Base-by-base conservation (phyloP, 2,113 vertebrate genomes). In the Centropus unirufus region DNA sequence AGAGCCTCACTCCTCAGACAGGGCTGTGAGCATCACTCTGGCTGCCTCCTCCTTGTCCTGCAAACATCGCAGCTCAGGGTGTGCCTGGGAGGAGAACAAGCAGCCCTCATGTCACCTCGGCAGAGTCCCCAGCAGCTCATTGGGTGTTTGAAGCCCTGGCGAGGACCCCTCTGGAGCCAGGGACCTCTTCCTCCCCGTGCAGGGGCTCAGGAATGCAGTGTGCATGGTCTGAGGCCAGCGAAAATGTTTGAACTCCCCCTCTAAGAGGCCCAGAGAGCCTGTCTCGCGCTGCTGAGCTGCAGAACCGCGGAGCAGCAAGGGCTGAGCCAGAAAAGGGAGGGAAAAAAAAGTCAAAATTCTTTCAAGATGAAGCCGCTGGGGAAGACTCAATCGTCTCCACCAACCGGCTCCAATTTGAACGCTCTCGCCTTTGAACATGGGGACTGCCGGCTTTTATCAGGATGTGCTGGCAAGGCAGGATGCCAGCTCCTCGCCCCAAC, bases 311-410 rank as follows among this genome's bases (percentile, higher is more conserved):
- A 1, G 92, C 95, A 85, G 58, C 0, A 10, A 84, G 6, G 78
- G 72, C 79, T 90, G 83, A 89, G 90, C 94, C 89, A 96, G 87
- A 87, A 92, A 73, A 42, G 11, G 19, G 10, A 20, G 58, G 14
- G 22, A 6, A 21, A 17, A 55, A 55, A 29, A 19, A 30, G 74
- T 89, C 77, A 94, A 93, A 95, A 97, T 92, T 90, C 92, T 95
- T 95, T 95, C 90, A 97, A 95, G 90, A 96, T 94, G 95, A 96
- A 96, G 85, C 95, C 40, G 42, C 90, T 79, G 75, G 92, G 95
- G 95, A 96, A 96, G 94, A 94, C 89, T 96, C 90, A 94, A 6
- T 78, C 8, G 1, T 83, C 89, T 94, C 74, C 91, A 93, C 89
- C 94, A 90, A 90, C 59, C 40, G 47, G 83, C 88, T 92, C 72